Evolutionary conservation across 2,797 vertebrate genomes (phyloP).

Genomic region (Acanthurus tractus): DNA sequence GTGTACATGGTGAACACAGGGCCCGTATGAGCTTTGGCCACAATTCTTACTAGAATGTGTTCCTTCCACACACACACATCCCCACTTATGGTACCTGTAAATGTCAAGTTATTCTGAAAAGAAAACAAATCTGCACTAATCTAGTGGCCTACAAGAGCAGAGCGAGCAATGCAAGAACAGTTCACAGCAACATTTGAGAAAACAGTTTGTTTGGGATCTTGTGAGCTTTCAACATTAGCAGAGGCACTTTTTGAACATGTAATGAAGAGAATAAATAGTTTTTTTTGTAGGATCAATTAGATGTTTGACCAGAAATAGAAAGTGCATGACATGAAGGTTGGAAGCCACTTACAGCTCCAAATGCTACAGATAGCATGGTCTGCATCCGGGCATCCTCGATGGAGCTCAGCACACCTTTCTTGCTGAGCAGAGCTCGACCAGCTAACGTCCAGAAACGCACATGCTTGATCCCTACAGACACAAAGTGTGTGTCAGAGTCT

Average conservation of each 20-base stretch:
- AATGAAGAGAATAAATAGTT: background rate
- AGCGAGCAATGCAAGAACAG: constrained; percentile 79
- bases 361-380: constrained; percentile 97
- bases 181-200: constrained; percentile 67
- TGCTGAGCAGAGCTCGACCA: constrained; percentile 94
- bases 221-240: constrained; percentile 25
- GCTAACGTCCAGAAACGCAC: constrained; percentile 98
- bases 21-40: constrained; percentile 98
- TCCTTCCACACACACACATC: constrained; percentile 99
- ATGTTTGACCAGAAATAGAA: background rate
- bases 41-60: constrained; percentile 94
- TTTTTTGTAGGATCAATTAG: background rate
- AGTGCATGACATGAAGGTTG: background rate
- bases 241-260: constrained; percentile 7
- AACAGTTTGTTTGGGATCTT: constrained; percentile 16
- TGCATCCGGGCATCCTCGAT: constrained; percentile 96
- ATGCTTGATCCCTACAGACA: constrained; percentile 97
- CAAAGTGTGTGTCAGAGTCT: constrained; percentile 98
- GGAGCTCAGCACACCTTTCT: constrained; percentile 94
- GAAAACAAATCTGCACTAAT: constrained; percentile 91
- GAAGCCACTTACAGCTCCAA: constrained; percentile 94
- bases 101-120: constrained; percentile 99
- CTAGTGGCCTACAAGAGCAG: constrained; percentile 88
- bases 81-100: constrained; percentile 99
- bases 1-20: constrained; percentile 99